Percentiles rank a stretch among this genome's conserved stretches.
These are phyloP conservation scores for Drosophila sp. DNA, from an alignment of 1,140 invertebrate genomes.

Conservation along the genomic window DNA sequence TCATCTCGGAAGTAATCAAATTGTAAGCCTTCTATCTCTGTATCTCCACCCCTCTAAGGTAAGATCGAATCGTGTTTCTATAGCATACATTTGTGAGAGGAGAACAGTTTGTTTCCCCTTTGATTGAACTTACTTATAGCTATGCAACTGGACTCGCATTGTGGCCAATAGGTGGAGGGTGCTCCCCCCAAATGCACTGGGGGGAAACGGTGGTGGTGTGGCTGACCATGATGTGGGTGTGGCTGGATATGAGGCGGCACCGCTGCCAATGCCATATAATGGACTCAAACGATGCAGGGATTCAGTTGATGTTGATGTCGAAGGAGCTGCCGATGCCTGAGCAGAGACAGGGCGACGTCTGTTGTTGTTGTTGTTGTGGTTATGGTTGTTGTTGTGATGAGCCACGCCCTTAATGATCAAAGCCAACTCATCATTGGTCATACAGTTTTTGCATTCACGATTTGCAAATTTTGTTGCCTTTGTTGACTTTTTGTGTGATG, in stretches of 20 bases:
- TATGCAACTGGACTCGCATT: constrained; percentile 55
- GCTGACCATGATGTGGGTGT: constrained; percentile 69
- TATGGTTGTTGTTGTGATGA: constrained; percentile 22
- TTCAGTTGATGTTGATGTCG: constrained; percentile 59
- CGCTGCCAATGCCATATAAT: constrained; percentile 15
- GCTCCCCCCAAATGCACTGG: constrained; percentile 33
- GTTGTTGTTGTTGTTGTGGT: constrained; percentile 24
- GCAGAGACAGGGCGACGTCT: constrained; percentile 33
- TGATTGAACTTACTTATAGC: constrained; percentile 63
- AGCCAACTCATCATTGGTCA: constrained; percentile 74
- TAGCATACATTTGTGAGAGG: constrained; percentile 4
- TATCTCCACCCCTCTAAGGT: no score
- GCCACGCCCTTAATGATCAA: constrained; percentile 62
- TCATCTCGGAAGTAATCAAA: no score
- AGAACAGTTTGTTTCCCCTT: background rate
- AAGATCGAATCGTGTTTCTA: background rate
- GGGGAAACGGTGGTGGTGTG: constrained; percentile 57
- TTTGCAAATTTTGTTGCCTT: constrained; percentile 34
- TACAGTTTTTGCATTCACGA: constrained; percentile 53
- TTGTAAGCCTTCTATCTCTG: no score
- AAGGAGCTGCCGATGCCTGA: constrained; percentile 39
- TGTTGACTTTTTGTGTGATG: constrained; percentile 37
- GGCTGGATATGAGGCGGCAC: constrained; percentile 53
- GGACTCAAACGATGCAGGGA: constrained; percentile 50
- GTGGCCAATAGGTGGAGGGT: constrained; percentile 50